Percentiles rank a stretch among this genome's conserved stretches.
These are phyloP conservation scores for Gibbula magus DNA, from an alignment of 2,888 invertebrate genomes.

Conservation along the genomic window DNA sequence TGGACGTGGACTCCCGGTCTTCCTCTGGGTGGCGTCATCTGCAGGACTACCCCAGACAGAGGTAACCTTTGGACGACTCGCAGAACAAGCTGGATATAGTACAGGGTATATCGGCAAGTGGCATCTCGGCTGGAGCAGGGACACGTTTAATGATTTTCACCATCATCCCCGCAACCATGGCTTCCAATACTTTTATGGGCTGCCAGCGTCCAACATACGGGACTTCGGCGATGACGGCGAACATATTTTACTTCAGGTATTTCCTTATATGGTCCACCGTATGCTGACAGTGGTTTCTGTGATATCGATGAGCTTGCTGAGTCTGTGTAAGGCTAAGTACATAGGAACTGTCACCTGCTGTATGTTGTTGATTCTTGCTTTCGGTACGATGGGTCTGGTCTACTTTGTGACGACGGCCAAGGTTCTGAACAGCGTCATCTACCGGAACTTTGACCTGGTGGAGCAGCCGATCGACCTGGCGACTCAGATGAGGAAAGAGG, in stretches of 20 bases:
- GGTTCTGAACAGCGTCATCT: slow-evolving; percentile 68
- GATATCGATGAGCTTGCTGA: slow-evolving; percentile 32
- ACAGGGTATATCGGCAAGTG: slow-evolving; percentile 77
- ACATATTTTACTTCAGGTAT: slow-evolving; percentile 31
- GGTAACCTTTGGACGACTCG: slow-evolving; percentile 76
- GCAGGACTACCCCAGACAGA: slow-evolving; percentile 75
- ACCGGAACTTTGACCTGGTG: slow-evolving; percentile 74
- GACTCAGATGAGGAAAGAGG: slow-evolving; percentile 69
- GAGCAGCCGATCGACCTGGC: slow-evolving; percentile 77
- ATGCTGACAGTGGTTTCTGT: slow-evolving; percentile 36
- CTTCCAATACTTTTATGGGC: slow-evolving; percentile 75
- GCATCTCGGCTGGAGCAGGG: slow-evolving; percentile 76
- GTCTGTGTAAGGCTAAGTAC: slow-evolving; percentile 35
- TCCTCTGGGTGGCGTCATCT: too few species aligned
- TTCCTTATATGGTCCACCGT: slow-evolving; percentile 42
- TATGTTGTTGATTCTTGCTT: slow-evolving; percentile 20
- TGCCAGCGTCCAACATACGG: slow-evolving; percentile 72
- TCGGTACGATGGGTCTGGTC: background rate
- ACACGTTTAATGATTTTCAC: slow-evolving; percentile 60
- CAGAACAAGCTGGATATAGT: slow-evolving; percentile 74
- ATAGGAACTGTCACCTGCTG: slow-evolving; percentile 15
- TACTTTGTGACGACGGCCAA: slow-evolving; percentile 45
- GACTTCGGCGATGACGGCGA: slow-evolving; percentile 54
- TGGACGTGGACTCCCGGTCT: too few species aligned
- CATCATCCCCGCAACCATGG: slow-evolving; percentile 75